A percentile compares a stretch with the other conserved stretches of the same genome.
These are phyloP conservation scores for Amblyteles armatorius DNA, from an alignment of 2,888 invertebrate genomes.

Conservation along the genomic window DNA sequence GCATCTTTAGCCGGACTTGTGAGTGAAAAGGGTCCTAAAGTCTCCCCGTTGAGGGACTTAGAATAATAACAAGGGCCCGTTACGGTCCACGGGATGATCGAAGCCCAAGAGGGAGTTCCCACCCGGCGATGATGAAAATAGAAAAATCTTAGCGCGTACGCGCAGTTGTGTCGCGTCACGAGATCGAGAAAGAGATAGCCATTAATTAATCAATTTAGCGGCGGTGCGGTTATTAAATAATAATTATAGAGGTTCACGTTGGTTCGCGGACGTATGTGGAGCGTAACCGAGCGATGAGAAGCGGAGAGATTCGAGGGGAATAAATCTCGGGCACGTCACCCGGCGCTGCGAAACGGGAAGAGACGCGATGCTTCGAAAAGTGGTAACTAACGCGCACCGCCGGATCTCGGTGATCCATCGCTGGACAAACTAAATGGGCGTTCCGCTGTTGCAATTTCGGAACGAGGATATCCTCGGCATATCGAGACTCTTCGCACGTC, in stretches of 20 bases:
- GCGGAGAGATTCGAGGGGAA: slow-evolving; percentile 41
- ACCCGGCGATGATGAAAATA: too few relatives aligned
- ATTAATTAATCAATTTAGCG: slow-evolving; percentile 76
- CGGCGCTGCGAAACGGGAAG: slow-evolving; percentile 34
- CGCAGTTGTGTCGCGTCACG: slow-evolving; percentile 31
- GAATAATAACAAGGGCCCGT: too few relatives aligned
- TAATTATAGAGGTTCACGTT: slow-evolving; percentile 70
- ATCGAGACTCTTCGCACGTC: not conserved
- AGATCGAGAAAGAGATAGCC: slow-evolving; percentile 67
- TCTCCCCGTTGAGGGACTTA: too few relatives aligned
- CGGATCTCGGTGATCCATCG: not conserved
- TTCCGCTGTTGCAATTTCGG: slow-evolving; percentile 26
- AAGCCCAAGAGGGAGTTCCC: too few relatives aligned
- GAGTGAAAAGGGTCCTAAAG: too few relatives aligned
- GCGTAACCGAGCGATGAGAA: slow-evolving; percentile 56
- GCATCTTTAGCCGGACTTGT: too few relatives aligned
- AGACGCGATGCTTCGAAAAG: not conserved
- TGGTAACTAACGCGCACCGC: slow-evolving; percentile 6
- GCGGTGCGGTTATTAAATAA: slow-evolving; percentile 73
- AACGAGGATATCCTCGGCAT: slow-evolving; percentile 14
- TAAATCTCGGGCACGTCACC: slow-evolving; percentile 49
- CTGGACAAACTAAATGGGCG: slow-evolving; percentile 37
- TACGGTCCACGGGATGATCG: too few relatives aligned
- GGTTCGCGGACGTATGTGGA: slow-evolving; percentile 65
- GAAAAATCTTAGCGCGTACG: too few relatives aligned